Percentiles rank a stretch among this genome's conserved stretches.
phyloP scores from a whole-genome alignment of 1,140 invertebrate species.

The Drosophila navojoa region DNA sequence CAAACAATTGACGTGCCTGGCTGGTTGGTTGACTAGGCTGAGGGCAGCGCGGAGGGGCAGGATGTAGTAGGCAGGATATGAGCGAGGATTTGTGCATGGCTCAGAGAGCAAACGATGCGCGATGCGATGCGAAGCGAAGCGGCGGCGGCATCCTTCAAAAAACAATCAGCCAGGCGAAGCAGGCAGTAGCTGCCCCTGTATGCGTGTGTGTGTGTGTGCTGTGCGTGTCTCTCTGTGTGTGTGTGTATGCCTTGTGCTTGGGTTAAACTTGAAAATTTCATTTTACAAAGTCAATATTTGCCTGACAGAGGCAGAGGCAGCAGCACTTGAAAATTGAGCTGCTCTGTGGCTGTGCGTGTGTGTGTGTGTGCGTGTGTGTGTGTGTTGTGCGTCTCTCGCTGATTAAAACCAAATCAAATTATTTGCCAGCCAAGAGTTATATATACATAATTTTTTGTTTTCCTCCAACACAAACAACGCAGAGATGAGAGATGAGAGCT shows the following conservation, averaged over 20 bases:
- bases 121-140: conserved; percentile 23
- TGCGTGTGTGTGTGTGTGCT: conserved; percentile 14
- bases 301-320: conserved; percentile 36
- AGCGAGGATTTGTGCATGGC: conserved; percentile 68
- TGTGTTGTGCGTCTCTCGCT: conserved; percentile 46
- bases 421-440: conserved; percentile 64
- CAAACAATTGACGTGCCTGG: conserved; percentile 78
- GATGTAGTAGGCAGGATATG: conserved; percentile 68
- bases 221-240: conserved; percentile 10
- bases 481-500: conserved; percentile 24
- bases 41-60: conserved; percentile 9
- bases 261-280: conserved; percentile 83
- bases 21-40: conserved; percentile 37
- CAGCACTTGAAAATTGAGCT: conserved; percentile 61
- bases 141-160: conserved; percentile 45
- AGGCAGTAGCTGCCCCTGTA: conserved; percentile 15
- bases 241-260: conserved; percentile 52
- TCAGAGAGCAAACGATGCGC: conserved; percentile 37
- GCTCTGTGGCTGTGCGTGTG: conserved; percentile 32
- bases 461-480: conserved; percentile 10
- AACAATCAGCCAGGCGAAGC: conserved; percentile 30
- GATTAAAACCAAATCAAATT: conserved; percentile 83
- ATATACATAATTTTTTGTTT: conserved; percentile 36
- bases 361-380: conserved; percentile 13
- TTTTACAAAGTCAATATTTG: conserved; percentile 83